Conservation (phyloP, 2,888 invertebrate species). For the Bedellia somnulentella region DNA sequence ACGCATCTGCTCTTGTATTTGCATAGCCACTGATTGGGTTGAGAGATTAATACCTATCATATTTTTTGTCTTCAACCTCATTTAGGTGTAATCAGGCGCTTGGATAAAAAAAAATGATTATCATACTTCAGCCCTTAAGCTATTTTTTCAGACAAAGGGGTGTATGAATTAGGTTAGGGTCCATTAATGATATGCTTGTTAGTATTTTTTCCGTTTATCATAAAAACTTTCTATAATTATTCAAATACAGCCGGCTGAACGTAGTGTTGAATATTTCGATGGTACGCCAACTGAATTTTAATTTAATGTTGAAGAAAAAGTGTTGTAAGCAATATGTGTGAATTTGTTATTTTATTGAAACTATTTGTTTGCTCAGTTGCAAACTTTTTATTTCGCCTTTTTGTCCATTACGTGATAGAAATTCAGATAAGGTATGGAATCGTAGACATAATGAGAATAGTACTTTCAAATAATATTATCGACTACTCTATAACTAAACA, state of each 20-base stretch:
- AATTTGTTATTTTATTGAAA: no score
- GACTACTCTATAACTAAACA: no score
- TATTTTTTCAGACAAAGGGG: conserved; percentile 57
- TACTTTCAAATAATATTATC: no score
- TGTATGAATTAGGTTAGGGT: conserved; percentile 55
- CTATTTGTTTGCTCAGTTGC: no score
- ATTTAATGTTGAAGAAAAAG: no score
- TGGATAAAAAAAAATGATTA: conserved; percentile 51
- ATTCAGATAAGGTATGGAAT: no score
- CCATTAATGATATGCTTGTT: conserved; percentile 59
- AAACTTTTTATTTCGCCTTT: no score
- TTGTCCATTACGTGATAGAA: no score
- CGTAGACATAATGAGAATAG: no score
- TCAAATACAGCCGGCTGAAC: conserved; percentile 55
- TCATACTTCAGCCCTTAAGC: conserved; percentile 58
- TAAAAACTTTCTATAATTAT: conserved; percentile 52
- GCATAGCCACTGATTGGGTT: conserved; percentile 51
- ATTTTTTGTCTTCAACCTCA: conserved; percentile 55
- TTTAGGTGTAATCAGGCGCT: conserved; percentile 53
- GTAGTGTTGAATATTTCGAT: conserved; percentile 32
- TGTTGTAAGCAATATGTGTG: no score
- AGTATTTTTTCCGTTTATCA: conserved; percentile 26
- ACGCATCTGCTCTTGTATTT: conserved; percentile 49
- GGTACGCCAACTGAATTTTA: no score
- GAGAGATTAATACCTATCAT: conserved; percentile 53